Percentiles rank a stretch among this genome's conserved stretches.
Conservation (phyloP, 1,140 invertebrate species). For the Apocrypta bakeri region DNA sequence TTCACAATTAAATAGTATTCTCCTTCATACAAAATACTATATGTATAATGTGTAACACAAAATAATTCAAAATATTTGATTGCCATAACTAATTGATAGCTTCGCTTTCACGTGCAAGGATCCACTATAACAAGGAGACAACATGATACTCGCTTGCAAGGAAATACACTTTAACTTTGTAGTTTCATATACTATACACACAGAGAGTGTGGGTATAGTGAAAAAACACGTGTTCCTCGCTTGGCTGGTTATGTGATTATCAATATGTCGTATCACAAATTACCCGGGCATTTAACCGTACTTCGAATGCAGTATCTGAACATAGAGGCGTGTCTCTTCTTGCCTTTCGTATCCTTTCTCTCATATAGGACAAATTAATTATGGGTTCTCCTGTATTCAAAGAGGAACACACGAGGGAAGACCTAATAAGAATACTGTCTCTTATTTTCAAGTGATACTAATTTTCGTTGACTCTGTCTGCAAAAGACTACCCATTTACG, state of each 20-base stretch:
- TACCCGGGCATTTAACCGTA: conserved; percentile 26
- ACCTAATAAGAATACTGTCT: not conserved
- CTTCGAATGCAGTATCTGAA: conserved; percentile 13
- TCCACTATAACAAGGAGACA: not conserved
- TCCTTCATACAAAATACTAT: no score
- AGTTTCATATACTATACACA: not conserved
- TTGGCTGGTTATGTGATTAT: conserved; percentile 19
- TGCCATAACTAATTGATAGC: not conserved
- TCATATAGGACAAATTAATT: conserved; percentile 34
- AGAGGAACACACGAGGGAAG: not conserved
- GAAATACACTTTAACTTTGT: conserved; percentile 17
- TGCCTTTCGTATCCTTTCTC: conserved; percentile 8
- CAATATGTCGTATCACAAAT: conserved; percentile 42
- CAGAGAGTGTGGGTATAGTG: not conserved
- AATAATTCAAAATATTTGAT: not conserved
- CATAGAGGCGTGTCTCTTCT: conserved; percentile 2
- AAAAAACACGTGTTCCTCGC: conserved; percentile 46
- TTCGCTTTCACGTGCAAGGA: not conserved
- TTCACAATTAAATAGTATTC: no score
- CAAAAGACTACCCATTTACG: not conserved
- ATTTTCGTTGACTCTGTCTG: not conserved
- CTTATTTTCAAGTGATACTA: not conserved
- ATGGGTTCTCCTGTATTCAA: not conserved
- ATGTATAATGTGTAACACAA: not conserved
- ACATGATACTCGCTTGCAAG: not conserved